Evolutionary conservation across 2,888 invertebrate genomes (phyloP), one percentile per base, ranked within the genome.

Genomic region (Eristalinus sepulchralis): DNA sequence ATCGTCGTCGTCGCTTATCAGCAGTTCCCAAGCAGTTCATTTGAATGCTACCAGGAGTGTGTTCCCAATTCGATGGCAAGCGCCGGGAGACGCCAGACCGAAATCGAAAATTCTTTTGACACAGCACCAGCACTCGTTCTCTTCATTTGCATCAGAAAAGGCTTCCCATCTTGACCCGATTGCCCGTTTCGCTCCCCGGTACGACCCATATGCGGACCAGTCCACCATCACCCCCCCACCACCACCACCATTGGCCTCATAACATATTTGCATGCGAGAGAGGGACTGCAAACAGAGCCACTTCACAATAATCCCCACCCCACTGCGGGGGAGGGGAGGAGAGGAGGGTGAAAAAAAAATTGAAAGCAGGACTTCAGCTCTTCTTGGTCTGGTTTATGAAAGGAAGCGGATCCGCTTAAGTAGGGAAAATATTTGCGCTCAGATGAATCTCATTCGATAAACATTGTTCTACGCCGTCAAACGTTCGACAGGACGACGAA

Each of bases 361-460:
- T 13, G 24, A 62, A 34, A 55, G 13, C 34, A 78, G 64, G 64
- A 67, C 71, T 68, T 33, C 85, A 82, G 77, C 77, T 72, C 8
- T 53, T 11, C 62, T 47, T 17, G 53, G 33, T 53, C 53, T 70
- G 39, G 22, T 60, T 24, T 75, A 80, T 85, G 64, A 82, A 82
- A 85, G 77, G 73, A 85, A 82, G 33, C 77, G 77, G 78, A 83
- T 86, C 64, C 70, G 73, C 83, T 79, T 83, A 75, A 79, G 83
- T 73, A 75, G 34, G 75, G 39, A 75, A 82, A 86, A 86, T 86
- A 86, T 86, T 86, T 86, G 64, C 83, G 75, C 78, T 75, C 75
- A 70, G 75, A 83, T 83, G 86, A 71, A 83, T 86, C 71, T 71
- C 72, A 71, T 86, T 68, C 86, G 83, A 86, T 86, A 86, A 86